phyloP scores from a whole-genome alignment of 2,797 vertebrate species.

The Pseudotriccus pelzelni region DNA sequence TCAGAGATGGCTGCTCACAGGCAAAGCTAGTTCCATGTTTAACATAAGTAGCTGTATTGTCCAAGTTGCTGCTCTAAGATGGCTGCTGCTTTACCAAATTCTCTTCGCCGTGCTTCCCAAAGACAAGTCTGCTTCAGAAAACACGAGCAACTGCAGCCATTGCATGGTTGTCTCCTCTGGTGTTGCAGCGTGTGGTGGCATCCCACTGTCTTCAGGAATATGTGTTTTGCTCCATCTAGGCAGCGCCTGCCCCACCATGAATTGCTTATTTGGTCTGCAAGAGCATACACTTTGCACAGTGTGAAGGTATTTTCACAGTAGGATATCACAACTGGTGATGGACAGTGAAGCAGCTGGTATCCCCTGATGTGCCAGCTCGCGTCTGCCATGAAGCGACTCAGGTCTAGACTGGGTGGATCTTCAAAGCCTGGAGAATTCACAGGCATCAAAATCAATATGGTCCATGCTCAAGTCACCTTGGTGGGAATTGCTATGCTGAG shows the following conservation, averaged over 20 bases:
- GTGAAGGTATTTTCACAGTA: neutral
- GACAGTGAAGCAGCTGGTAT: neutral
- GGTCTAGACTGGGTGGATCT: neutral
- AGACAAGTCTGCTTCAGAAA: neutral
- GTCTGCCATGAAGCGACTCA: neutral
- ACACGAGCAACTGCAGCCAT: fast-evolving
- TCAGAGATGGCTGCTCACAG: neutral
- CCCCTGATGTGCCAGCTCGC: neutral
- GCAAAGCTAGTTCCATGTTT: neutral
- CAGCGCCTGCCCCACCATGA: neutral
- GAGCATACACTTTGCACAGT: fast-evolving
- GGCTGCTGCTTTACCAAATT: neutral
- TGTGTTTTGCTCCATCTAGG: neutral
- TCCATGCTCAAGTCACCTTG: fast-evolving
- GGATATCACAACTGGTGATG: fast-evolving
- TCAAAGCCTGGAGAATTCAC: neutral
- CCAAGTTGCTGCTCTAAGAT: neutral
- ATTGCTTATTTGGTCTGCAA: fast-evolving
- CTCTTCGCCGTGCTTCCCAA: neutral
- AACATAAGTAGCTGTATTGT: neutral
- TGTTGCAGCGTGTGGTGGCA: fast-evolving
- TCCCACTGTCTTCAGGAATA: neutral
- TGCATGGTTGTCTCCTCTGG: neutral
- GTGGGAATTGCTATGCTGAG: neutral
- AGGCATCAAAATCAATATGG: neutral